phyloP scores from a whole-genome alignment of 2,797 vertebrate genomes.

The Microcaecilia unicolor region DNA sequence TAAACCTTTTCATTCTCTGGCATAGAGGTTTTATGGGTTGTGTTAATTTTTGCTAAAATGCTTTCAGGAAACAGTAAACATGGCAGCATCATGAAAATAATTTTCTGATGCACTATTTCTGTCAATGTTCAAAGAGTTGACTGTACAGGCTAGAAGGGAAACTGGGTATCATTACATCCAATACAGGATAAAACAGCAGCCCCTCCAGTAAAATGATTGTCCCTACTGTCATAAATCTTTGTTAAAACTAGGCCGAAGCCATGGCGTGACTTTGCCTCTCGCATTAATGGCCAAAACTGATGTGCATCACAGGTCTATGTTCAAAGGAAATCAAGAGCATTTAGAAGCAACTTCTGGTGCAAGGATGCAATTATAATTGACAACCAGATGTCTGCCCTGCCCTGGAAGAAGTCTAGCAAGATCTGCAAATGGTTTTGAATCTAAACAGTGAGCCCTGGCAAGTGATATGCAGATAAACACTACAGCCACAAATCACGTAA shows the following conservation, averaged over 20 bases:
- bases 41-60: constrained; percentile 53
- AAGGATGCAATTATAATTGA: constrained; percentile 69
- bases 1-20: constrained; percentile 53
- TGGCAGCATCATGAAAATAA: constrained; percentile 54
- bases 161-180: constrained; percentile 52
- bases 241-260: constrained; percentile 47
- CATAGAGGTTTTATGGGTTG: constrained; percentile 37
- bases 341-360: constrained; percentile 69
- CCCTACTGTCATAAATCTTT: constrained; percentile 56
- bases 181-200: constrained; percentile 34
- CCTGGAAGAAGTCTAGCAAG: constrained; percentile 48
- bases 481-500: constrained; percentile 38
- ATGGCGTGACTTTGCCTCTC: constrained; percentile 35
- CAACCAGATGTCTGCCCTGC: constrained; percentile 63
- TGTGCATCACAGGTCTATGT: constrained; percentile 40
- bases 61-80: constrained; percentile 62
- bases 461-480: constrained; percentile 44
- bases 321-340: constrained; percentile 57
- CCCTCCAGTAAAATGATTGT: constrained; percentile 30
- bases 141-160: constrained; percentile 45
- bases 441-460: constrained; percentile 35
- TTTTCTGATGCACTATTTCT: constrained; percentile 56
- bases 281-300: constrained; percentile 49
- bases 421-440: constrained; percentile 59
- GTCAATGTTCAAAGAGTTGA: constrained; percentile 50